Base-by-base conservation (phyloP, 2,113 vertebrate genomes). In the Malurus melanocephalus region DNA sequence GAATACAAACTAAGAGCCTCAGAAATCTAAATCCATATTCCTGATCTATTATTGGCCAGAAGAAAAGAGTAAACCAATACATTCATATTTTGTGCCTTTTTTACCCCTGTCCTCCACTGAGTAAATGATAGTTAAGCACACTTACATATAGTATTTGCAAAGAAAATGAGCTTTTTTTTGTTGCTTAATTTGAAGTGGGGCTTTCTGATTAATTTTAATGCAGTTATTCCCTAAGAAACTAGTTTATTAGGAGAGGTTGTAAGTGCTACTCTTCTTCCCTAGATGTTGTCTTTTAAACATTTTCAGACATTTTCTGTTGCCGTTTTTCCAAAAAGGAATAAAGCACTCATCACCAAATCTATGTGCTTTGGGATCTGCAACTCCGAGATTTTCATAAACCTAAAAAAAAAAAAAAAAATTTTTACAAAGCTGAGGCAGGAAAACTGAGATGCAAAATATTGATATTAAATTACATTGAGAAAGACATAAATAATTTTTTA, bases 401-500 rank as follows among this genome's bases (percentile, higher is more conserved):
- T 94, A 87, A 95, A 89, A 84, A 76, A 93, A 83, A 62, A 64
- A 23, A 24, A 77, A 57, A 55, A 18, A 23, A 86, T 26, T 7
- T 73, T 65, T 82, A 94, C 62, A 93, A 51, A 89, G 28, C 61
- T 88, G 76, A 96, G 60, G 26, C 40, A 85, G 66, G 77, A 93
- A 95, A 96, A 92, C 17, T 60, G 64, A 83, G 67, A 91, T 35
- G 13, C 59, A 92, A 83, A 89, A 38, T 59, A 84, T 60, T 85
- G 49, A 78, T 85, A 88, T 73, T 91, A 93, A 94, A 93, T 96
- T 96, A 95, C 61, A 89, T 64, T 93, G 75, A 96, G 96, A 87
- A 88, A 35, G 27, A 57, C 61, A 68, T 92, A 91, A 95, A 92
- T 90, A 0, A 28, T 91, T 93, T 93, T 95, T 95, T 94, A 88